Base-by-base conservation (phyloP, 92 coral and sea anemone species). In the Meandrina meandrites region DNA sequence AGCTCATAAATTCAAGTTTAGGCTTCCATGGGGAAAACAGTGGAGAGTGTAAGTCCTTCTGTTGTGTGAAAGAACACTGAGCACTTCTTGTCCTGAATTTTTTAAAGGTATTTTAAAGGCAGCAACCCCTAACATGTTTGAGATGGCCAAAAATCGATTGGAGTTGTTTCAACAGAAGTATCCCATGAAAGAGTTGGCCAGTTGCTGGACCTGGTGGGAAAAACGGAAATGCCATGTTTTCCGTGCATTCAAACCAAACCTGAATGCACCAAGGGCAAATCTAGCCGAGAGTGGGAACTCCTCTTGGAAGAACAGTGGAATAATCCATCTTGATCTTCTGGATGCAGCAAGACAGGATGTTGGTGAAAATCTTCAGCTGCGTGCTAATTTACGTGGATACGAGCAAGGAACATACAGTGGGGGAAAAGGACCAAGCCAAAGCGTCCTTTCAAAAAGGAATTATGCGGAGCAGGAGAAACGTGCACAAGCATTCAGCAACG, bases 201-300 rank as follows among this genome's bases (percentile, higher is more conserved):
- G 79, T 57, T 92, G 92, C 90, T 92, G 94, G 92, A 76, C 82
- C 51, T 85, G 92, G 94, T 91, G 92, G 90, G 88, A 91, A 66
- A 51, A 86, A 18, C 85, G 92, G 16, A 88, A 81, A 77, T 45
- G 81, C 79, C 92, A 91, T 50, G 84, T 88, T 24, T 91, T 91
- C 79, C 92, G 94, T n/a, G 90, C 90, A 76, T 89, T 89, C 82
- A 54, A 85, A 53, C 94, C 94, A 56, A 79, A 84, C 30, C 81
- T 88, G 19, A 84, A 91, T 91, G 91, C 94, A 8, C 91, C 94
- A 19, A 91, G 91, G 82, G 90, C 76, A 17, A 91, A 88, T 69
- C 73, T 91, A 62, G 94, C 91, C 50, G 94, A 88, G 68, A 69
- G 86, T 80, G 87, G 90, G 34, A 89, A 91, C 42, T 90, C 88